Base-by-base conservation (phyloP, 1,140 invertebrate species). In the Neodiprion pinetum region DNA sequence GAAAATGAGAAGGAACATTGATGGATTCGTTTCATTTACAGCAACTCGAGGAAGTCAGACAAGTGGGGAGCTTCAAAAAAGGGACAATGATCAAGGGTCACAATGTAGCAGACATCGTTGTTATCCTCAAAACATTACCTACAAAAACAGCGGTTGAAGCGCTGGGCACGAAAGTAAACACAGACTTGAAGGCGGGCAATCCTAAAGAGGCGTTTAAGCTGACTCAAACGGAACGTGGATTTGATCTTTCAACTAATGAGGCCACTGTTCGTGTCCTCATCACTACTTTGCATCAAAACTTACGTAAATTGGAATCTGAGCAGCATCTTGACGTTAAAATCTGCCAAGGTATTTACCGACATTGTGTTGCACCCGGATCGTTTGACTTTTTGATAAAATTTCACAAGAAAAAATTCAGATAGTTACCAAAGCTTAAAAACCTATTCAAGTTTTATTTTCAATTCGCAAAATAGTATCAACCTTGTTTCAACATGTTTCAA, bases 21-120 rank as follows among this genome's bases (percentile, higher is more conserved):
- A 17, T 14, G 11, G 53, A 61, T 72, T 72, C 9, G 9, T 28
- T 74, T 9, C 23, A 23, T 81, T 86, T 86, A n/a, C 82, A 98
- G 96, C 96, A 98, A 95, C 90, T 99, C 49, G 97, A 99, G 83
- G 97, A 98, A 88, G 96, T 98, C 0, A 90, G 97, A 12, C 96
- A 98, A 90, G 97, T 99, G 68, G 98, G 98, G 0, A 98, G 97
- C 0, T 99, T 97, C 82, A 99, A 99, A 86, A 99, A 99, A 87
- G 98, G 97, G 0, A 99, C 98, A 10, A 99, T 99, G 94, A 93
- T 99, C 80, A 94, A 96, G 8, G 97, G 97, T 1, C 95, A 97
- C 82, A 98, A 98, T 85, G 93, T 98, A 0, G 98, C 98, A 21
- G 98, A 99, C 86, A 95, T 99, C 79, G 97, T 99, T 7, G 96